Percentiles rank a stretch among this genome's conserved stretches.
Conservation (phyloP, 2,888 invertebrate genomes). For the Nomada goodeniana region DNA sequence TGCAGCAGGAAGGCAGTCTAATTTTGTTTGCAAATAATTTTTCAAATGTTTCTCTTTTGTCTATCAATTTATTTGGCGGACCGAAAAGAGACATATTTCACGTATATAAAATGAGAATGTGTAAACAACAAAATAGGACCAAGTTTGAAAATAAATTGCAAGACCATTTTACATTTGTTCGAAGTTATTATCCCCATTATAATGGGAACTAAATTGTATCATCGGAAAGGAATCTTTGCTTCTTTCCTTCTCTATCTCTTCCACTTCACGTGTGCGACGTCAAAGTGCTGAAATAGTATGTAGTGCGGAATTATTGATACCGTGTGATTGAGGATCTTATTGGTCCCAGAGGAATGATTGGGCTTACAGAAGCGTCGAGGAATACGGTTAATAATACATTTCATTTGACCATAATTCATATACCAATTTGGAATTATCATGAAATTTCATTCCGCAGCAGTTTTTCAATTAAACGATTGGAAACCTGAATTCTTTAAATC, state of each 20-base stretch:
- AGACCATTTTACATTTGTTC: too few relatives aligned
- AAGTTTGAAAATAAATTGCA: too few relatives aligned
- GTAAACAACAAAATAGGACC: too few relatives aligned
- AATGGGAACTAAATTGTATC: too few relatives aligned
- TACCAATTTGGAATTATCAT: neutral
- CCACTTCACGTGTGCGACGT: too few relatives aligned
- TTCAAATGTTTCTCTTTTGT: too few relatives aligned
- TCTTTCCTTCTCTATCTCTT: neutral
- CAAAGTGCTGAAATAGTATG: neutral
- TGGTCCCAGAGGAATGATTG: neutral
- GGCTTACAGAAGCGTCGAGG: neutral
- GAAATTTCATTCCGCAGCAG: neutral
- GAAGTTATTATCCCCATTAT: neutral
- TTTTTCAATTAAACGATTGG: neutral
- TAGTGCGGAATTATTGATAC: conserved; percentile 18
- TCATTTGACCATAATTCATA: neutral
- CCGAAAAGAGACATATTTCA: too few relatives aligned
- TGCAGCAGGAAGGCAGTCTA: too few relatives aligned
- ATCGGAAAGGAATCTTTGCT: neutral
- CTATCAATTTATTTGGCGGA: too few relatives aligned
- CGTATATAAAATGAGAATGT: too few relatives aligned
- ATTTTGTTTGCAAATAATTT: too few relatives aligned
- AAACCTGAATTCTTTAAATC: neutral
- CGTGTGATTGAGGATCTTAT: conserved; percentile 4
- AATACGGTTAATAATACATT: neutral